Evolutionary conservation across 2,113 vertebrate species (phyloP).

Genomic region (Crotalus horridus): DNA sequence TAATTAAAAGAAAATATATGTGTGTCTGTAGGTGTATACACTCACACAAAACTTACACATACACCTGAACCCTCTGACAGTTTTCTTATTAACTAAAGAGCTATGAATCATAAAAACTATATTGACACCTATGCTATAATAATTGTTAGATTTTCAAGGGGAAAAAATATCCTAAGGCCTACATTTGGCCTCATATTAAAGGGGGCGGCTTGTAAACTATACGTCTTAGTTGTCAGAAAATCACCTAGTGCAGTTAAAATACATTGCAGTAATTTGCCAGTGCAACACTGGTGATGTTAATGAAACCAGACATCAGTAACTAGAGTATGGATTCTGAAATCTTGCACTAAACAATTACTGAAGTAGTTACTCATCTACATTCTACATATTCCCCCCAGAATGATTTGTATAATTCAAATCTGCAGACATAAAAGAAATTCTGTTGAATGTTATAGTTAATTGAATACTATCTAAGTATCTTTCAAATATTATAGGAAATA

Average conservation of each 20-base stretch:
- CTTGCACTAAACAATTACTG: conserved; percentile 62
- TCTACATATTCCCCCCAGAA: conserved; percentile 50
- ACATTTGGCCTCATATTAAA: conserved; percentile 62
- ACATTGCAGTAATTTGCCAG: conserved; percentile 55
- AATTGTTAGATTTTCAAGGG: conserved; percentile 64
- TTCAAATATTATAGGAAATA: conserved; percentile 33
- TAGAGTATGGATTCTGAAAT: conserved; percentile 54
- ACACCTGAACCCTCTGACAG: conserved; percentile 63
- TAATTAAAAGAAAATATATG: conserved; percentile 45
- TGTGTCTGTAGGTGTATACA: conserved; percentile 61
- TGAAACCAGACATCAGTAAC: conserved; percentile 61
- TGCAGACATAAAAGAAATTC: conserved; percentile 20
- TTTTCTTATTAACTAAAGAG: conserved; percentile 68
- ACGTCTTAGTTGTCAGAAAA: conserved; percentile 59
- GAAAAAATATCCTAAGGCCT: conserved; percentile 58
- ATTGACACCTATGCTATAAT: conserved; percentile 62
- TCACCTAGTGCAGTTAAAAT: conserved; percentile 59
- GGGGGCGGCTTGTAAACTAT: conserved; percentile 60
- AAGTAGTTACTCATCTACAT: conserved; percentile 62
- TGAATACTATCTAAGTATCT: conserved; percentile 16
- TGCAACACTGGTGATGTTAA: conserved; percentile 62
- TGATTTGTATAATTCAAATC: conserved; percentile 52
- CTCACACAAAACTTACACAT: conserved; percentile 56
- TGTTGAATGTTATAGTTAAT: conserved; percentile 41
- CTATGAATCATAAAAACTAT: conserved; percentile 66